phyloP scores from a whole-genome alignment of 2,797 vertebrate genomes.

The Strix occidentalis region DNA sequence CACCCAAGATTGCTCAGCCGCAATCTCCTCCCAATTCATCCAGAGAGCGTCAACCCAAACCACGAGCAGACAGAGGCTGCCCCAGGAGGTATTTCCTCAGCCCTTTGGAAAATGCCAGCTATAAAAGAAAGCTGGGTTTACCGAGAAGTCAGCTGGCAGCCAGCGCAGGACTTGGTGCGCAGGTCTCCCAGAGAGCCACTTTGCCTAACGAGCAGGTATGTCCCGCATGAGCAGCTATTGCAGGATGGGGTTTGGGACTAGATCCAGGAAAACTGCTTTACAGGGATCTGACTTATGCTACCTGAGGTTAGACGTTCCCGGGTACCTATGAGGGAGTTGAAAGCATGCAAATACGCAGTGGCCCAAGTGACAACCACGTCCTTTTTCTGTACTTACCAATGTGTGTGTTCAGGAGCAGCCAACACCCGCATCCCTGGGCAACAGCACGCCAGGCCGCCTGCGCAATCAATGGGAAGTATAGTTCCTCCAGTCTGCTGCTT shows the following conservation, averaged over 20 bases:
- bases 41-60: background rate
- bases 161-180: rapidly evolving
- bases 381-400: background rate
- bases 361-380: background rate
- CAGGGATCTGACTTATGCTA: background rate
- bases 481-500: background rate
- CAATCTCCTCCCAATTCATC: background rate
- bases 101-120: background rate
- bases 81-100: background rate
- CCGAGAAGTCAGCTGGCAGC: background rate
- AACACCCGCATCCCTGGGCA: background rate
- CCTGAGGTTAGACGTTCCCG: background rate
- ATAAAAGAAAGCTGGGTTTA: background rate
- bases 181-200: background rate
- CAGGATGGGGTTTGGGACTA: background rate
- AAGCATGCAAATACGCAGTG: background rate
- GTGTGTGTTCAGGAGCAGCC: background rate
- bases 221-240: background rate
- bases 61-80: background rate
- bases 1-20: background rate
- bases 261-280: background rate
- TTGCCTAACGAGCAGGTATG: background rate
- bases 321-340: background rate
- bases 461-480: background rate
- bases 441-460: background rate